Evolutionary conservation across 1,140 invertebrate species (phyloP).

Genomic region (Ectropis grisescens): DNA sequence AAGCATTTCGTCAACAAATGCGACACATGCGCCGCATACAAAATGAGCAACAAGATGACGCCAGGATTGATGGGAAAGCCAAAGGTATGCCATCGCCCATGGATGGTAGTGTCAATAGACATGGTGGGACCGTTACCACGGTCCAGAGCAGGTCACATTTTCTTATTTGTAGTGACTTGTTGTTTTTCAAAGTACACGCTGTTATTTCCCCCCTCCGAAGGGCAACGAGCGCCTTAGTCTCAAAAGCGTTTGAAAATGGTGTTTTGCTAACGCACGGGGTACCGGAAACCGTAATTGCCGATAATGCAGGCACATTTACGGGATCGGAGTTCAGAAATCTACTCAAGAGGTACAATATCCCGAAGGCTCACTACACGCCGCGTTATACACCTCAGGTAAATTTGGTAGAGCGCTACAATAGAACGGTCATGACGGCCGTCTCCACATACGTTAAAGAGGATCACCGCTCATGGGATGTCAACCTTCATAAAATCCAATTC

Average conservation of each 20-base stretch:
- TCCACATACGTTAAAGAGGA: slow-evolving; percentile 25
- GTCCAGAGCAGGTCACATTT: background rate
- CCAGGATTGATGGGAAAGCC: no score
- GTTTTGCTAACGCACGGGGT: slow-evolving; percentile 21
- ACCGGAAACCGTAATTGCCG: slow-evolving; percentile 27
- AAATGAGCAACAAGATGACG: no score
- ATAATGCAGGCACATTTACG: slow-evolving; percentile 30
- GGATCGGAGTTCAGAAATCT: slow-evolving; percentile 2
- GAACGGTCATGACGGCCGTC: slow-evolving; percentile 37
- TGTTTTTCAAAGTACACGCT: slow-evolving; percentile 34
- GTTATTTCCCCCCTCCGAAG: slow-evolving; percentile 15
- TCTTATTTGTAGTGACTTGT: slow-evolving; percentile 39
- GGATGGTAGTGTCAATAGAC: no score
- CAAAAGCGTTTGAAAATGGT: slow-evolving; percentile 16
- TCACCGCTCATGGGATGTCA: slow-evolving; percentile 20
- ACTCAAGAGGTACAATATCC: slow-evolving; percentile 6
- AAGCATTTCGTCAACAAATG: no score
- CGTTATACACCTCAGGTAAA: slow-evolving; percentile 4
- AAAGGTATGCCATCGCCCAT: no score
- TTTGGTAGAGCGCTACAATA: slow-evolving; percentile 32
- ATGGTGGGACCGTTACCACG: no score
- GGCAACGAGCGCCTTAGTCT: slow-evolving; percentile 18
- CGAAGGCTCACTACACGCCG: slow-evolving; percentile 7
- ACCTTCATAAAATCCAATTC: slow-evolving; percentile 4
- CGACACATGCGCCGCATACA: no score